These are phyloP conservation scores for Pristionchus entomophagus DNA, from an alignment of 2,888 invertebrate genomes.

Conservation along the genomic window DNA sequence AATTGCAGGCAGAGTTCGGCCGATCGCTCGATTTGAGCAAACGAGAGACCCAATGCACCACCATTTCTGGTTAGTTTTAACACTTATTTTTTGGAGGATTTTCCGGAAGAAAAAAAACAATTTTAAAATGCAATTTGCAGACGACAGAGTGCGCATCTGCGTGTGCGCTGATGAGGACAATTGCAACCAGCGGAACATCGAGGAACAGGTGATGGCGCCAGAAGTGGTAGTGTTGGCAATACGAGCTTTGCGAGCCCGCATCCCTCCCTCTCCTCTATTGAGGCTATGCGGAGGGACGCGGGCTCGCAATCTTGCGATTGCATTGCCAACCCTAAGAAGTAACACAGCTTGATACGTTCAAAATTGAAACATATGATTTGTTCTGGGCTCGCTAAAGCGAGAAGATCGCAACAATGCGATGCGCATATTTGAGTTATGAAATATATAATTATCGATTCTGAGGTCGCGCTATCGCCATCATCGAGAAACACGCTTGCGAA, in stretches of 20 bases:
- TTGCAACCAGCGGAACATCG: conserved; percentile 43
- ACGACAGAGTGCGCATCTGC: conserved; percentile 4
- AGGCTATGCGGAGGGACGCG: too few species aligned
- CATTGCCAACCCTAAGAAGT: too few species aligned
- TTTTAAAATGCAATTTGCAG: neutral
- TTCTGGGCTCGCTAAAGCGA: neutral
- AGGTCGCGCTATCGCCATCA: neutral
- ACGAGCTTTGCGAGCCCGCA: too few species aligned
- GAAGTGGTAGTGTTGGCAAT: too few species aligned
- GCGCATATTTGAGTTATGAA: neutral
- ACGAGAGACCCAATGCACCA: conserved; percentile 25
- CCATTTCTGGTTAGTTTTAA: neutral
- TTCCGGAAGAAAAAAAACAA: neutral
- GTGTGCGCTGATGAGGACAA: conserved; percentile 42
- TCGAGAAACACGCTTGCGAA: neutral
- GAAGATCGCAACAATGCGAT: neutral
- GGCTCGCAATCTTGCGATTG: too few species aligned
- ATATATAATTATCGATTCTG: too few species aligned
- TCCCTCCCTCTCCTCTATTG: too few species aligned
- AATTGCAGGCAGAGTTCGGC: conserved; percentile 33
- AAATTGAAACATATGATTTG: too few species aligned
- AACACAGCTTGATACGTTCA: too few species aligned
- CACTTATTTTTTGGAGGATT: too few species aligned
- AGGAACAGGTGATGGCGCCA: conserved; percentile 34
- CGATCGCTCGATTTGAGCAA: neutral